Conservation (phyloP, 2,888 invertebrate species). For the Capitulum mitella region DNA sequence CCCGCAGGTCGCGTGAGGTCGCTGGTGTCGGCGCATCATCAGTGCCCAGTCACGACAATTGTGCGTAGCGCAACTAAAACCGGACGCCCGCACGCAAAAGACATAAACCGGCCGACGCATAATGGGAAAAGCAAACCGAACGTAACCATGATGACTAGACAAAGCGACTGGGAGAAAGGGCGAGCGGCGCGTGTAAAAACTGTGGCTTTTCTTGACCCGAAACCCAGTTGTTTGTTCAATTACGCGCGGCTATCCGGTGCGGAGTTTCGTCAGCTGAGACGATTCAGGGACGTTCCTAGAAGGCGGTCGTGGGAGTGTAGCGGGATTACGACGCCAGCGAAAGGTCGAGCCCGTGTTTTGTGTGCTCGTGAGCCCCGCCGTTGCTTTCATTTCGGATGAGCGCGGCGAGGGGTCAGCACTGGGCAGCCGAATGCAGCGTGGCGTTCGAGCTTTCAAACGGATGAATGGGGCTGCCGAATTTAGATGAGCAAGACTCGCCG, state of each 20-base stretch:
- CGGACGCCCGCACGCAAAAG: not conserved
- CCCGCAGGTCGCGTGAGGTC: not conserved
- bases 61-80: slow-evolving; percentile 18
- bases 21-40: not conserved
- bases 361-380: no score
- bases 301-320: not conserved
- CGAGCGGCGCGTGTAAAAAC: not conserved
- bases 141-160: not conserved
- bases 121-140: slow-evolving; percentile 19
- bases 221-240: not conserved
- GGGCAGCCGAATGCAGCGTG: no score
- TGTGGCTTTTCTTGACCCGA: not conserved
- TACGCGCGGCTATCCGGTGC: not conserved
- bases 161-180: not conserved
- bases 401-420: no score
- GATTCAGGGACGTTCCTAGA: not conserved
- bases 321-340: no score
- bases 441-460: no score
- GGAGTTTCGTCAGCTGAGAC: not conserved
- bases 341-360: no score
- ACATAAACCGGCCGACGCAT: not conserved
- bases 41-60: not conserved
- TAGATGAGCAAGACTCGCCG: no score
- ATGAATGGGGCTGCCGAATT: no score
- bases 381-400: no score